Conservation (phyloP, 1,140 invertebrate genomes). For the Drosophila trapezifrons region DNA sequence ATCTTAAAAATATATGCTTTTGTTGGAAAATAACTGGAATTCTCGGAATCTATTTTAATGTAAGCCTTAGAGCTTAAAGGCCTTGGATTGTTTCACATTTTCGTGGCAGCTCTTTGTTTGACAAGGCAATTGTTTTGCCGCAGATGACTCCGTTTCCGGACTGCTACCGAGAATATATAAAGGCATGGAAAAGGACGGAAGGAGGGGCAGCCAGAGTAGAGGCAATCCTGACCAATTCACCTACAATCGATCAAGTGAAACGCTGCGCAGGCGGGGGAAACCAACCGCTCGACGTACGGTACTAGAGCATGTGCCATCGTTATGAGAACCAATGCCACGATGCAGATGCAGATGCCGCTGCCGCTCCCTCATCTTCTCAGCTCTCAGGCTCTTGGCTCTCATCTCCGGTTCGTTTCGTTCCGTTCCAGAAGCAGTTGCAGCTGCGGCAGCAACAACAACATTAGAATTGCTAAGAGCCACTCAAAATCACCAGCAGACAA, state of each 20-base stretch:
- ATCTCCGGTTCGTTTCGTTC: not conserved
- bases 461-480: conserved; percentile 81
- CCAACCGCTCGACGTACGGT: conserved; percentile 65
- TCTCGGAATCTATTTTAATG: too few relatives aligned
- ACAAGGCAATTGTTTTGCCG: conserved; percentile 66
- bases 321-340: conserved; percentile 48
- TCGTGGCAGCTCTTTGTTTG: not conserved
- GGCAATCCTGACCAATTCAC: conserved; percentile 46
- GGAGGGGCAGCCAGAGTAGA: not conserved
- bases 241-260: conserved; percentile 70
- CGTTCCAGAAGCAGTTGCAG: conserved; percentile 37
- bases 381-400: not conserved
- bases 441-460: conserved; percentile 57
- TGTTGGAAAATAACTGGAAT: too few relatives aligned
- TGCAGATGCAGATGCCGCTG: conserved; percentile 2
- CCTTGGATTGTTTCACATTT: conserved; percentile 25
- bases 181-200: not conserved
- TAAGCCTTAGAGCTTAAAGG: conserved; percentile 5
- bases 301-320: conserved; percentile 50
- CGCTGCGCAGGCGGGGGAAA: conserved; percentile 24
- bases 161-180: conserved; percentile 1
- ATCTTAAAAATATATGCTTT: too few relatives aligned
- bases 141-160: conserved; percentile 42
- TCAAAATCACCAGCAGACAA: conserved; percentile 71
- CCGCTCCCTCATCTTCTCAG: conserved; percentile 13